A percentile compares a stretch with the other conserved stretches of the same genome.
These are phyloP conservation scores for Diadegma fenestrale DNA, from an alignment of 2,888 invertebrate genomes.

Conservation along the genomic window DNA sequence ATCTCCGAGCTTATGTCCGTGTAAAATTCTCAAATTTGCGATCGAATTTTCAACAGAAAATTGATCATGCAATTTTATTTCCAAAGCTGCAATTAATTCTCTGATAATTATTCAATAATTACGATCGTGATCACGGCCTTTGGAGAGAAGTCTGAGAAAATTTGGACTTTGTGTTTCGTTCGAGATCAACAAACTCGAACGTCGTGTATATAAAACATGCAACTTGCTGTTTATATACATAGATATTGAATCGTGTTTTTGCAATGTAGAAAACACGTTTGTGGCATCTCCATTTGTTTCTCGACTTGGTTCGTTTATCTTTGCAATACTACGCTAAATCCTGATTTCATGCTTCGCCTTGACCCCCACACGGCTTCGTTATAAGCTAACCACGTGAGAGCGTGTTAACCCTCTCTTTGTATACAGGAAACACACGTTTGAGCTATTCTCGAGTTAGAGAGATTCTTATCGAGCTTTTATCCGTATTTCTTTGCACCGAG, in stretches of 20 bases:
- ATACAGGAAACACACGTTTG: slow-evolving; percentile 59
- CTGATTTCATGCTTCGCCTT: slow-evolving; percentile 60
- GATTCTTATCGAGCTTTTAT: slow-evolving; percentile 59
- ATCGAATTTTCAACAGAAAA: not conserved
- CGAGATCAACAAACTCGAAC: not conserved
- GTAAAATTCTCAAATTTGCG: not conserved
- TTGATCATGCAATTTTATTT: not conserved
- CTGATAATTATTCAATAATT: not conserved
- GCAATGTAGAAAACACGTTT: slow-evolving; percentile 49
- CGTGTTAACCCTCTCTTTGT: slow-evolving; percentile 47
- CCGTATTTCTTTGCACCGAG: slow-evolving; percentile 49
- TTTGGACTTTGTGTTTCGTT: slow-evolving; percentile 22
- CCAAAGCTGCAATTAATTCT: not conserved
- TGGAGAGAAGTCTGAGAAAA: not conserved
- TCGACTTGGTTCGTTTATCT: slow-evolving; percentile 23
- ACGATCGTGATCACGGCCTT: not conserved
- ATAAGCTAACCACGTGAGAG: slow-evolving; percentile 38
- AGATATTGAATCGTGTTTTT: slow-evolving; percentile 36
- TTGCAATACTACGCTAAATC: slow-evolving; percentile 25
- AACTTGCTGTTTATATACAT: not conserved
- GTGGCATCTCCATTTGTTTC: slow-evolving; percentile 56
- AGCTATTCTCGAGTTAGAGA: slow-evolving; percentile 60
- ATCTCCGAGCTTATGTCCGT: not conserved
- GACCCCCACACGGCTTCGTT: slow-evolving; percentile 53
- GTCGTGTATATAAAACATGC: too few species aligned